Conservation (phyloP, 1,140 invertebrate species). For the Trachelipus rathkii region DNA sequence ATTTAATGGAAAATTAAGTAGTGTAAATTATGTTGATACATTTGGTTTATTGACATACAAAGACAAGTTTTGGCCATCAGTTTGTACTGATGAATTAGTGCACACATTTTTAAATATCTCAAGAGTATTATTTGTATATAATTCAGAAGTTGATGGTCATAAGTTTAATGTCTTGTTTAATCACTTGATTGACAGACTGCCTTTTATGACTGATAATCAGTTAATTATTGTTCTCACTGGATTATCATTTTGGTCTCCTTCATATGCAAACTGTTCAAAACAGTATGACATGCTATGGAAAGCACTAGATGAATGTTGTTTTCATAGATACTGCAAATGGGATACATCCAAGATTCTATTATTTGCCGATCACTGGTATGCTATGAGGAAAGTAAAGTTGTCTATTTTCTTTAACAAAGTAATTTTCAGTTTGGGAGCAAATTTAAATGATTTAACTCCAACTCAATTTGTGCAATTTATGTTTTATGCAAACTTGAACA, state of each 20-base stretch:
- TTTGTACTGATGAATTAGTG: constrained; percentile 1
- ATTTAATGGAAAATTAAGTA: constrained; percentile 17
- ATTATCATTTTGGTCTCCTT: constrained; percentile 38
- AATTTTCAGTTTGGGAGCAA: constrained; percentile 29
- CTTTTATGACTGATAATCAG: constrained; percentile 33
- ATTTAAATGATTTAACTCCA: constrained; percentile 34
- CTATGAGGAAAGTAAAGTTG: constrained; percentile 33
- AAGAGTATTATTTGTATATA: neutral
- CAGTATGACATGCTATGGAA: constrained; percentile 43
- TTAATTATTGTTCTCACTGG: constrained; percentile 36
- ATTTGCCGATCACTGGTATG: constrained; percentile 44
- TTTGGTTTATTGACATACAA: neutral
- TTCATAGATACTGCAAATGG: constrained; percentile 34
- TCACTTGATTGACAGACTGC: constrained; percentile 25
- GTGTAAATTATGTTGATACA: neutral
- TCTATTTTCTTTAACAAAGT: constrained; percentile 35
- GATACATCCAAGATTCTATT: constrained; percentile 37
- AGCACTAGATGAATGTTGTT: constrained; percentile 38
- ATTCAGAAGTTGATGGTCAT: constrained; percentile 23
- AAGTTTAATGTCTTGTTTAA: constrained; percentile 26
- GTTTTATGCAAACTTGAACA: constrained; percentile 43
- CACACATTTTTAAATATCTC: neutral
- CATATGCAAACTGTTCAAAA: constrained; percentile 25
- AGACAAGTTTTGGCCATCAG: constrained; percentile 1
- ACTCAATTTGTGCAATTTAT: constrained; percentile 42